Evolutionary conservation across 2,113 vertebrate genomes (phyloP).

Genomic region (Chelonoidis abingdonii): DNA sequence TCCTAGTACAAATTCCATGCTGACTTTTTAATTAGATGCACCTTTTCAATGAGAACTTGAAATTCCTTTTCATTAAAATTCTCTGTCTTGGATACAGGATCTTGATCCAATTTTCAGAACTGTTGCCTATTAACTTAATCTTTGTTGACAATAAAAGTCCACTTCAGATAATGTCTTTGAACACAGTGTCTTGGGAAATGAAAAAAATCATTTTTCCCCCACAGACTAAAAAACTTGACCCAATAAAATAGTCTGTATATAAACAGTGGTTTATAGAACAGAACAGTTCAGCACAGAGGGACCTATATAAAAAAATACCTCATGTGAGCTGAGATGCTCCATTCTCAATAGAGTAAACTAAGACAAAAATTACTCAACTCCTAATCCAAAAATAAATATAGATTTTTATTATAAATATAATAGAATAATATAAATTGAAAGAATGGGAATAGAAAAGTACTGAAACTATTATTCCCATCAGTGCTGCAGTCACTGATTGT

Average conservation of each 20-base stretch:
- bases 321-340: neutral
- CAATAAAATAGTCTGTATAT: neutral
- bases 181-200: neutral
- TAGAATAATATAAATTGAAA: neutral
- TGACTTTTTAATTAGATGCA: neutral
- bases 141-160: neutral
- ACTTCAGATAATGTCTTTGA: neutral
- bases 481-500: conserved; percentile 31
- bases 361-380: neutral
- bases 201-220: neutral
- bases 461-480: neutral
- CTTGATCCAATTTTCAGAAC: rapidly evolving
- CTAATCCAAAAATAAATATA: neutral
- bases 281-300: neutral
- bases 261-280: neutral
- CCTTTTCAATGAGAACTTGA: neutral
- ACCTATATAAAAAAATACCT: neutral
- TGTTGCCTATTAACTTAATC: neutral
- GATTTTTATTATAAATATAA: too few species aligned
- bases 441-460: neutral
- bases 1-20: neutral
- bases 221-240: neutral
- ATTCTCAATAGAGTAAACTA: neutral
- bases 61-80: neutral
- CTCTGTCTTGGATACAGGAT: neutral